Evolutionary conservation across 1,140 invertebrate species (phyloP).

Genomic region (Drosophila pandora): DNA sequence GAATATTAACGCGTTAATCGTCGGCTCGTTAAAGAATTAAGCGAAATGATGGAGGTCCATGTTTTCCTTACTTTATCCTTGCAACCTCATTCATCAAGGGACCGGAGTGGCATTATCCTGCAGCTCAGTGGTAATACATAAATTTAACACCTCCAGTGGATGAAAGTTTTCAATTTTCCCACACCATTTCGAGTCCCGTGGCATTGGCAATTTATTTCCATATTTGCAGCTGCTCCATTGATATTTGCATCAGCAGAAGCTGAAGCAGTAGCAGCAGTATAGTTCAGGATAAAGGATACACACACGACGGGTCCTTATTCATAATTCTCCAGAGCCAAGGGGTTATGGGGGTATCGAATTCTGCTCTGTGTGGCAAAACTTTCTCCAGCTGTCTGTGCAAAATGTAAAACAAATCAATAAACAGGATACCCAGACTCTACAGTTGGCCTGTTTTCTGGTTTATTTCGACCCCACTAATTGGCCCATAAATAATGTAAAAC

Average conservation of each 20-base stretch:
- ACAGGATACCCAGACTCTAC: constrained; percentile 7
- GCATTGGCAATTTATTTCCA: constrained; percentile 65
- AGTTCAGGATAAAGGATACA: constrained; percentile 29
- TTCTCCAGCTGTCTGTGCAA: constrained; percentile 20
- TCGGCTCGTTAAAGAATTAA: constrained; percentile 18
- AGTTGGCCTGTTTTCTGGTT: constrained; percentile 8
- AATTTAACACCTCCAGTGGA: constrained; percentile 32
- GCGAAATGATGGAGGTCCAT: constrained; percentile 10
- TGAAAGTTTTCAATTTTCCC: constrained; percentile 26
- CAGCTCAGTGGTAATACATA: constrained; percentile 14
- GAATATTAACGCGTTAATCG: constrained; percentile 31
- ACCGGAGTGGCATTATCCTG: constrained; percentile 19
- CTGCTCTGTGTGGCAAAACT: constrained; percentile 31
- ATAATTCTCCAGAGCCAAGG: constrained; percentile 18
- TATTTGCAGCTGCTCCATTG: constrained; percentile 59
- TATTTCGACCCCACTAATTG: constrained; percentile 62
- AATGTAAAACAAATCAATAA: constrained; percentile 46
- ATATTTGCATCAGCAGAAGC: constrained; percentile 42
- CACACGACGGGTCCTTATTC: constrained; percentile 16
- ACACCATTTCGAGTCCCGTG: constrained; percentile 16
- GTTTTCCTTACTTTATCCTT: neutral
- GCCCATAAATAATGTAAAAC: constrained; percentile 71
- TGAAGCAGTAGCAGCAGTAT: constrained; percentile 17
- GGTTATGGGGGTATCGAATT: constrained; percentile 13
- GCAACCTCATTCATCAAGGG: constrained; percentile 9